Evolutionary conservation across 2,888 invertebrate genomes (phyloP), one percentile per base, ranked within the genome.

Genomic region (Dascillus cervinus): DNA sequence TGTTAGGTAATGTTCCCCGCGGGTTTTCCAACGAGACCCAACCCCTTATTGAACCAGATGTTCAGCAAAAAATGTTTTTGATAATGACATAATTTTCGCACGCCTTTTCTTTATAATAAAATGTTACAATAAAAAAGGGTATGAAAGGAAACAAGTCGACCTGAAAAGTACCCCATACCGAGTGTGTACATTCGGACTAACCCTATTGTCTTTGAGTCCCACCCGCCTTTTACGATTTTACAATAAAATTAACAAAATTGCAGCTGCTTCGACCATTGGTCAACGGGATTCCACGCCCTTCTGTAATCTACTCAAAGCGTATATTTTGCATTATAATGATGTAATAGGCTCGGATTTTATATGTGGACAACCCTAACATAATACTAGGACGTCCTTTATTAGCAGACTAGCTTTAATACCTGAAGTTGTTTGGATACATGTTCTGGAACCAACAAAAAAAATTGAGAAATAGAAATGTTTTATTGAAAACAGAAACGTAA

Each of bases 21-120:
- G 42, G 53, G 47, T 41, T 26, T 29, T 28, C 37, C 27, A 25
- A 19, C 33, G 31, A 29, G 28, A 39, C 33, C 21, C 22, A 22
- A 38, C 37, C 37, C 34, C 39, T 39, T 22, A 24, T 31, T 10
- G 30, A 39, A 41, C 44, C 50, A 53, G 49, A 52, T 53, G 52
- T 52, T 50, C 49, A 29, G 34, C 29, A 39, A 51, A 50, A 53
- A 49, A 45, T 39, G n/a, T n/a, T n/a, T n/a, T 47, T 45, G 47
- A 51, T 56, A 52, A 55, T 51, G 53, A 54, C 50, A 54, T 55
- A 56, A 57, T 56, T 54, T 55, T 55, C 55, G 53, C 55, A 55
- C 55, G 56, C 57, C 56, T 56, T 54, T 54, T 46, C 53, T 52
- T 51, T 52, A 51, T 50, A 46, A 47, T n/a, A n/a, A n/a, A n/a